These are phyloP conservation scores for Poeciliopsis presidionis DNA, from an alignment of 2,797 vertebrate genomes.

Conservation along the genomic window DNA sequence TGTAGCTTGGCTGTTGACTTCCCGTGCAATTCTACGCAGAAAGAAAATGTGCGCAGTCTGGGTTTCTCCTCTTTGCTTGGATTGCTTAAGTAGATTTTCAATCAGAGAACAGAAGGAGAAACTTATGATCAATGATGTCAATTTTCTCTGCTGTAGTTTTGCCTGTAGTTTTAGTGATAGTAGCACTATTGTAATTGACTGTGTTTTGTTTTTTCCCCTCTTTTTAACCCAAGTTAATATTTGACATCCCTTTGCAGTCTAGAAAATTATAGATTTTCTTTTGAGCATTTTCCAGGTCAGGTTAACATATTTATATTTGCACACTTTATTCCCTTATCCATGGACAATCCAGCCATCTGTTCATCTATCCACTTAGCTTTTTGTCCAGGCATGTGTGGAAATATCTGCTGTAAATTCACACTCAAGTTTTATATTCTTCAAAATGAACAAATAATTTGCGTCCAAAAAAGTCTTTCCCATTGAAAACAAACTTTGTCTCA, in stretches of 20 bases:
- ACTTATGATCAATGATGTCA: too few species aligned
- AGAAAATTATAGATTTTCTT: not conserved
- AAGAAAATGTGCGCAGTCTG: too few species aligned
- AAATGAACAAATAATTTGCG: not conserved
- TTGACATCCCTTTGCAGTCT: not conserved
- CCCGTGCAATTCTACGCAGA: too few species aligned
- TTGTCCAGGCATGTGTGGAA: not conserved
- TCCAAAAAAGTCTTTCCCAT: not conserved
- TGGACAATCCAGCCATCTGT: not conserved
- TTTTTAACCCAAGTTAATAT: not conserved
- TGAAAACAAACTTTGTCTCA: not conserved
- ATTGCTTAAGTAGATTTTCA: too few species aligned
- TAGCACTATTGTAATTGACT: too few species aligned
- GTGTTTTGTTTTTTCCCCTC: too few species aligned
- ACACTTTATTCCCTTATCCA: not conserved
- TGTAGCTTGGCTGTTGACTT: too few species aligned
- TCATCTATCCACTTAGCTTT: not conserved
- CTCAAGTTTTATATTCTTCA: not conserved
- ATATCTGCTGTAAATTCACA: not conserved
- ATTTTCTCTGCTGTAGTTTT: too few species aligned
- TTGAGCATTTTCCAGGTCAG: not conserved
- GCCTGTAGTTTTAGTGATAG: too few species aligned
- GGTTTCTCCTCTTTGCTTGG: too few species aligned
- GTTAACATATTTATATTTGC: not conserved
- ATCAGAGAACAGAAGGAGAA: too few species aligned